Conservation (phyloP, 2,888 invertebrate genomes). For the Clitarchus hookeri region DNA sequence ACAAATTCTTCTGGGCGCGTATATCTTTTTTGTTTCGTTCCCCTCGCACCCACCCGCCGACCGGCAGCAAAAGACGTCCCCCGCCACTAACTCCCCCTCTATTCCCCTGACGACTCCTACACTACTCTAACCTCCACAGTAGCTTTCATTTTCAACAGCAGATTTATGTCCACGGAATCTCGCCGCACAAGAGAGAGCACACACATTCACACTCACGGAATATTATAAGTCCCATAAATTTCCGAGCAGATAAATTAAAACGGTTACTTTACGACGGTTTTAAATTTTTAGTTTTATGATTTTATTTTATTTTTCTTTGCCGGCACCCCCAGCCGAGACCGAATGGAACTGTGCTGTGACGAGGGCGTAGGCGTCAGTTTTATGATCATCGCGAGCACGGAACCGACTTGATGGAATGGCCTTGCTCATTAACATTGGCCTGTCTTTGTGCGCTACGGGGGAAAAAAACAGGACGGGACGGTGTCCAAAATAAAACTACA, state of each 20-base stretch:
- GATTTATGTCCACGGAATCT: slow-evolving; percentile 18
- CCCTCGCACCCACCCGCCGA: neutral
- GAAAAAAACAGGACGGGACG: neutral
- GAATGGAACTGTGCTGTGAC: neutral
- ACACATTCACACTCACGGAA: neutral
- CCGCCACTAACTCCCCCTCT: neutral
- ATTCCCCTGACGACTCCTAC: neutral
- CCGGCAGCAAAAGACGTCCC: neutral
- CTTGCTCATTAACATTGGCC: slow-evolving; percentile 8
- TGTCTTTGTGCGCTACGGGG: neutral
- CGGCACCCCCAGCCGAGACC: neutral
- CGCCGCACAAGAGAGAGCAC: neutral
- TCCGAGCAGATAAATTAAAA: slow-evolving; percentile 23
- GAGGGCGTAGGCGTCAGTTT: slow-evolving; percentile 6
- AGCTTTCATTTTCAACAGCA: slow-evolving; percentile 24
- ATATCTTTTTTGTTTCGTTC: slow-evolving; percentile 16
- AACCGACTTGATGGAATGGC: neutral
- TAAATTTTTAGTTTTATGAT: slow-evolving; percentile 15
- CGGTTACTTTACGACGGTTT: slow-evolving; percentile 14
- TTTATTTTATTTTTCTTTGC: neutral
- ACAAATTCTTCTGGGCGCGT: slow-evolving; percentile 3
- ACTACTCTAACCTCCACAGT: neutral
- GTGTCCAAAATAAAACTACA: neutral
- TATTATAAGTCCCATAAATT: slow-evolving; percentile 22
- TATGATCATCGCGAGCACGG: slow-evolving; percentile 1